Evolutionary conservation across 2,113 vertebrate genomes (phyloP), one percentile per base, ranked within the genome.

Genomic region (Misgurnus anguillicaudatus): DNA sequence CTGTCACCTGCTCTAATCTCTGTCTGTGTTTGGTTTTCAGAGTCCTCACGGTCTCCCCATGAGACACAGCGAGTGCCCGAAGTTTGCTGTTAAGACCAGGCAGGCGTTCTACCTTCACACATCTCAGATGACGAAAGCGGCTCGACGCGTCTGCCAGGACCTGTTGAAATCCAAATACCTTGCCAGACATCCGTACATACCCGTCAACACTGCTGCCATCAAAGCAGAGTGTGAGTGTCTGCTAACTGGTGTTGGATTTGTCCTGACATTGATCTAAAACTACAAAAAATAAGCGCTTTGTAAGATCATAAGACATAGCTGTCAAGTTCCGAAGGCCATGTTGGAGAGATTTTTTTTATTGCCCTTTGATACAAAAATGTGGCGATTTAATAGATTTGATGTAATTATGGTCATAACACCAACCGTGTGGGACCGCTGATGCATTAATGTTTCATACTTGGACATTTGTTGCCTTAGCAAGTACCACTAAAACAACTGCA

Each of bases 51-150:
- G 95, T 19, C 62, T 95, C 67, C 94, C 96, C 45, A 87, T 94
- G 80, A 89, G 96, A 61, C 96, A 96, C 90, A 92, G 95, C 55
- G 94, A 95, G 72, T 98, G 97, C 87, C 97, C 98, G 75, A 98
- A 98, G 87, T 98, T 97, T 75, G 96, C 97, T 0, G 96, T 98
- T 92, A 99, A 99, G 91, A 99, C 97, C 10, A 86, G 95, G 31
- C 98, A 99, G 92, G 97, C 98, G 38, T 99, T 99, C 86, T 98
- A 94, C 90, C 93, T 99, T 80, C 94, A 96, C 81, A 97, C 97
- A 69, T 96, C 95, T 62, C 92, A 91, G 67, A 87, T 97, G 86
- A 98, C 98, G 0, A 91, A 94, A 72, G 88, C 94, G 41, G 96
- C 96, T 9, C 93, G 98, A n/a, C 94, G 95, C 42, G 82, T 97